Evolutionary conservation across 2,113 vertebrate species (phyloP).

Genomic region (Petromus typicus): DNA sequence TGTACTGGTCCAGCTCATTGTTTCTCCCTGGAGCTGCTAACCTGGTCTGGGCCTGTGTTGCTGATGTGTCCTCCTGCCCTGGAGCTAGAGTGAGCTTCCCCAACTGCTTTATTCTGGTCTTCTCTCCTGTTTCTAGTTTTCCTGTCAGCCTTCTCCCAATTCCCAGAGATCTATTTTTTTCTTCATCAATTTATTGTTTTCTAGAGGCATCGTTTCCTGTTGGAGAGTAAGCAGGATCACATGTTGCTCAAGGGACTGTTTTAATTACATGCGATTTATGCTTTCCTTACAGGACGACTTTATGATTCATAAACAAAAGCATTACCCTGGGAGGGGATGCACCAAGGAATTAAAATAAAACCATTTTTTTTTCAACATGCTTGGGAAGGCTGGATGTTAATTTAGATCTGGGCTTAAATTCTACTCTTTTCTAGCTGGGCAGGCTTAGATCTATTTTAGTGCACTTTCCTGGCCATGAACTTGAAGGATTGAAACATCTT

Average conservation of each 20-base stretch:
- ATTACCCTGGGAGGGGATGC: not conserved
- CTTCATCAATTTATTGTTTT: not conserved
- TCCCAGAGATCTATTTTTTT: not conserved
- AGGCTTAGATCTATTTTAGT: not conserved
- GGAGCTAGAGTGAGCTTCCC: not conserved
- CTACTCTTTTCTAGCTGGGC: not conserved
- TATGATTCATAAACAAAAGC: conserved; percentile 1
- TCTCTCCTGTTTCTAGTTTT: not conserved
- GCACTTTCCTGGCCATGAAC: not conserved
- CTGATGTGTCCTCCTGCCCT: too few relatives aligned
- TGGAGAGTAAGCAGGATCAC: not conserved
- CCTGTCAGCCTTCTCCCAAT: not conserved
- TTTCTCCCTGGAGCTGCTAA: not conserved
- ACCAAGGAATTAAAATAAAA: not conserved
- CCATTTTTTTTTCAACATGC: not conserved
- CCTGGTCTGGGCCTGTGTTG: not conserved
- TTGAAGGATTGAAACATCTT: not conserved
- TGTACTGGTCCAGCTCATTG: not conserved
- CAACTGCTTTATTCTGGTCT: not conserved
- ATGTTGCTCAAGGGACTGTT: not conserved
- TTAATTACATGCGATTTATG: not conserved
- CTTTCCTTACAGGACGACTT: not conserved
- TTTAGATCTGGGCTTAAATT: not conserved
- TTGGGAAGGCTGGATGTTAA: conserved; percentile 10
- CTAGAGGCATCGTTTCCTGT: not conserved